Conservation (phyloP, 2,113 vertebrate genomes). For the Etheostoma spectabile region DNA sequence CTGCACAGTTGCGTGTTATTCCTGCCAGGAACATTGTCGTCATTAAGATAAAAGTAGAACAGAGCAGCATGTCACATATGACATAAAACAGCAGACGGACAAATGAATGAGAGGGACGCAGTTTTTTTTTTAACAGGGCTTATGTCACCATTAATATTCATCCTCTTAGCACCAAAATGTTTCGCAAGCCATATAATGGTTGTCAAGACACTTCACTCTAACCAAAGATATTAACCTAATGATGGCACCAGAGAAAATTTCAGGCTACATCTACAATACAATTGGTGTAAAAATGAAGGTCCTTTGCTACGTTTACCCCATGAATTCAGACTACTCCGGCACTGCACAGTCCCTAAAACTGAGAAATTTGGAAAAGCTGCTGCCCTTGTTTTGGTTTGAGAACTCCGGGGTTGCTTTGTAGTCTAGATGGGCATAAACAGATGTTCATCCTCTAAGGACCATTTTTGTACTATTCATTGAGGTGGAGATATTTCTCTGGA, state of each 20-base stretch:
- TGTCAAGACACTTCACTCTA: background rate
- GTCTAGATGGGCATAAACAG: too few species aligned
- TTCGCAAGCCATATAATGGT: background rate
- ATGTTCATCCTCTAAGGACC: background rate
- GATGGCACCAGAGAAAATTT: background rate
- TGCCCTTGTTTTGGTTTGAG: too few species aligned
- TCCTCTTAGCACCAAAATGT: background rate
- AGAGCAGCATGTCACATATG: background rate
- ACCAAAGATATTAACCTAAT: background rate
- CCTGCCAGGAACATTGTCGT: constrained; percentile 33
- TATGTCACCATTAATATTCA: background rate
- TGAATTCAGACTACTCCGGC: too few species aligned
- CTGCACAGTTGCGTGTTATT: constrained; percentile 33
- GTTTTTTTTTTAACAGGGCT: background rate
- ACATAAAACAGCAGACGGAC: background rate
- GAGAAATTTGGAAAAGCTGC: too few species aligned
- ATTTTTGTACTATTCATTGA: background rate
- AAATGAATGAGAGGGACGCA: background rate
- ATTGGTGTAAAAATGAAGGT: too few species aligned
- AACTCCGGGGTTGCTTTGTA: too few species aligned
- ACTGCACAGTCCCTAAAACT: too few species aligned
- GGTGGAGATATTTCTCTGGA: background rate
- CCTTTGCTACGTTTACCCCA: too few species aligned
- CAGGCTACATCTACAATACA: too few species aligned
- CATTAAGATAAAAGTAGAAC: constrained; percentile 26